phyloP scores from a whole-genome alignment of 2,113 vertebrate species.

The Pogona vitticeps region DNA sequence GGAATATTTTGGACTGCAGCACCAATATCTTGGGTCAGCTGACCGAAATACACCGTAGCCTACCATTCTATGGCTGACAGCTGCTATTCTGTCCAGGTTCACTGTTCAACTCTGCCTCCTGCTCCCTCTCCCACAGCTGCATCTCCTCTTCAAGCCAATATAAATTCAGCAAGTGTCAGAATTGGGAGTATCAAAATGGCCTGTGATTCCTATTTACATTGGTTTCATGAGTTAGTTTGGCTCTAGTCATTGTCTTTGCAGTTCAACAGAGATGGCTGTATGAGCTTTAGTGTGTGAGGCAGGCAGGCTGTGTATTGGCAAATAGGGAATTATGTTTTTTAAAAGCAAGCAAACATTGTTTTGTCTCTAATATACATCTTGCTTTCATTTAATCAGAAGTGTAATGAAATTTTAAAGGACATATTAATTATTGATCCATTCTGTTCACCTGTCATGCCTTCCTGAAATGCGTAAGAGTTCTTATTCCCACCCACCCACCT shows the following conservation, averaged over 20 bases:
- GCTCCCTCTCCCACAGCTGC: no score
- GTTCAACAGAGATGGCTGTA: neutral
- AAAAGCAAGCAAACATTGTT: neutral
- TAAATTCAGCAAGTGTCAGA: neutral
- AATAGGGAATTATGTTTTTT: neutral
- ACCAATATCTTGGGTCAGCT: neutral
- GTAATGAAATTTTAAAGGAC: neutral
- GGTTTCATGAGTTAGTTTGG: neutral
- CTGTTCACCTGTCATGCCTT: neutral
- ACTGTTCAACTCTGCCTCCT: neutral
- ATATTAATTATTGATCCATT: neutral
- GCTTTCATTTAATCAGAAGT: conserved; percentile 4
- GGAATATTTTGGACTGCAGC: neutral
- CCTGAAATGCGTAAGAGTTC: conserved; percentile 22
- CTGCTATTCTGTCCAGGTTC: neutral
- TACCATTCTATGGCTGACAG: neutral
- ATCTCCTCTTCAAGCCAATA: neutral
- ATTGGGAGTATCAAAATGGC: neutral
- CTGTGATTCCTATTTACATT: neutral
- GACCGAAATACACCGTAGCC: neutral
- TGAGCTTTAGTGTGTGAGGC: neutral
- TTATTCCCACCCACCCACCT: conserved; percentile 44
- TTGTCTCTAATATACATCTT: neutral
- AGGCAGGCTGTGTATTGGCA: neutral
- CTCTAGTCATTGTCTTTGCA: neutral